Percentiles rank a stretch among this genome's conserved stretches.
These are phyloP conservation scores for Synanthedon tipuliformis DNA, from an alignment of 2,888 invertebrate species.

Conservation along the genomic window DNA sequence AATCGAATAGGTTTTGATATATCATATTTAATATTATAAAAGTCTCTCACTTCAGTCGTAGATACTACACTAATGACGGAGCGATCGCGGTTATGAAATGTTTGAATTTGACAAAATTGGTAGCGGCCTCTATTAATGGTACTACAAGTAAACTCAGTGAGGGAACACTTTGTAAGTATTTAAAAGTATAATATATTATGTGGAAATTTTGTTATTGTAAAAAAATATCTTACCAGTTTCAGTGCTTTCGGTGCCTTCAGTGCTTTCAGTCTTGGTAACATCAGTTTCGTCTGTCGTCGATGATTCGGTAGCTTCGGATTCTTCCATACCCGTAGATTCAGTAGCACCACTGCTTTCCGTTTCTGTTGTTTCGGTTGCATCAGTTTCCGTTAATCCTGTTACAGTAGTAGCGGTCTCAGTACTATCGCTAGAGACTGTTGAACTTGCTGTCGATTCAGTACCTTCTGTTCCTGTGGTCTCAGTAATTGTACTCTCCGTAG, in stretches of 20 bases:
- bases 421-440: slow-evolving; percentile 4
- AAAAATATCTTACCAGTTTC: background rate
- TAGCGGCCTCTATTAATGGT: too few relatives aligned
- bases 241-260: background rate
- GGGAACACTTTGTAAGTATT: too few relatives aligned
- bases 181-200: too few relatives aligned
- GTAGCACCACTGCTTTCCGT: background rate
- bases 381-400: background rate
- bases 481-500: slow-evolving; percentile 6
- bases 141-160: too few relatives aligned
- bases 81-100: too few relatives aligned
- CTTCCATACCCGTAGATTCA: background rate
- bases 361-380: background rate
- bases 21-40: too few relatives aligned
- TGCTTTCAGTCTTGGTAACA: background rate
- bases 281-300: background rate
- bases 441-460: slow-evolving; percentile 7
- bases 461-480: slow-evolving; percentile 7
- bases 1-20: too few relatives aligned
- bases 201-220: too few relatives aligned
- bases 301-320: background rate
- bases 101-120: too few relatives aligned
- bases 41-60: too few relatives aligned
- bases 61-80: too few relatives aligned
- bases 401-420: slow-evolving; percentile 10